Percentiles rank a stretch among this genome's conserved stretches.
These are phyloP conservation scores for Pterocles orientalis DNA, from an alignment of 2,113 vertebrate genomes.

Conservation along the genomic window DNA sequence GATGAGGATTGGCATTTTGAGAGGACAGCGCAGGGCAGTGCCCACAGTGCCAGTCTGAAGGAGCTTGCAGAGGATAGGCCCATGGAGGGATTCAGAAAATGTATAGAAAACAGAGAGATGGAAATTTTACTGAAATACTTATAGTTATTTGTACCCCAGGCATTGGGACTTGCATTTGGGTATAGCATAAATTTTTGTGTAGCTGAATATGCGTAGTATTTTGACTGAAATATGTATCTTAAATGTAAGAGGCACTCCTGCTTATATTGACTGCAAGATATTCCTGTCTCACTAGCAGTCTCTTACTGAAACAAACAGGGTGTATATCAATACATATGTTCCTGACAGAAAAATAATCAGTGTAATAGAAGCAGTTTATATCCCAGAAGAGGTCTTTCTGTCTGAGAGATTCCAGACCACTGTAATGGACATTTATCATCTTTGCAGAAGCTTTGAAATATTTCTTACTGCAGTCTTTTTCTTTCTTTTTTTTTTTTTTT, in stretches of 20 bases:
- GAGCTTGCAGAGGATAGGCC: background rate
- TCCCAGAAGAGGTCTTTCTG: background rate
- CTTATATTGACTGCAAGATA: background rate
- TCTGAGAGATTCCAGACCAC: slow-evolving; percentile 7
- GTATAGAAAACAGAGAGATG: background rate
- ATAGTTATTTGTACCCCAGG: background rate
- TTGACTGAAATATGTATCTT: background rate
- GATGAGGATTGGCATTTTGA: background rate
- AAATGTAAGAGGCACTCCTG: background rate
- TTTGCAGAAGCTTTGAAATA: slow-evolving; percentile 9
- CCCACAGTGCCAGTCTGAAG: background rate
- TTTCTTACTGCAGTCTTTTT: background rate
- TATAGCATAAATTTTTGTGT: background rate
- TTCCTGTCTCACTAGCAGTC: background rate
- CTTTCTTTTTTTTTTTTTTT: background rate
- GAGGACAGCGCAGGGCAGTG: background rate
- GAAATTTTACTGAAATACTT: background rate
- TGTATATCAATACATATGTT: background rate
- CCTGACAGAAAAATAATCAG: slow-evolving; percentile 4
- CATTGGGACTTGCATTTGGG: background rate
- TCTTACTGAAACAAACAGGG: background rate
- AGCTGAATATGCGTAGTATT: background rate
- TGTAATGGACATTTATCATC: slow-evolving; percentile 1
- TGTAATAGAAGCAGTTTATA: slow-evolving; percentile 7
- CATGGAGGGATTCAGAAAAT: background rate